Percentiles rank a stretch among this genome's conserved stretches.
phyloP scores from a whole-genome alignment of 2,113 vertebrate genomes.

The Semnopithecus entellus region DNA sequence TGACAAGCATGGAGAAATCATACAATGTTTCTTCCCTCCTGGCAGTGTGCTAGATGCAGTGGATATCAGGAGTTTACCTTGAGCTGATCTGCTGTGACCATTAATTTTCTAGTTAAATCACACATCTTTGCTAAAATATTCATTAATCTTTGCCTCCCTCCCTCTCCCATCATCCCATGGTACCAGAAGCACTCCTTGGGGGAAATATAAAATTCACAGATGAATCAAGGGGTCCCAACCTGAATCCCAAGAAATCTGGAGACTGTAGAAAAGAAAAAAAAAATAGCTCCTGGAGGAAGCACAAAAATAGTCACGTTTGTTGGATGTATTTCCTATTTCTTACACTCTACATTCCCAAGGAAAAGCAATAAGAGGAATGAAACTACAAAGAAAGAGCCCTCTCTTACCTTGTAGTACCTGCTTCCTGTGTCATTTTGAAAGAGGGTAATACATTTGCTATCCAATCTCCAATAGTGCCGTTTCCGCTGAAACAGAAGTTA shows the following conservation, averaged over 20 bases:
- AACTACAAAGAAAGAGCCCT: background rate
- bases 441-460: slow-evolving; percentile 97
- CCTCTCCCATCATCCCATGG: background rate
- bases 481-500: slow-evolving; percentile 90
- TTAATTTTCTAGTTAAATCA: background rate
- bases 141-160: background rate
- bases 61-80: background rate
- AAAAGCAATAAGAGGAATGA: background rate
- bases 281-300: background rate
- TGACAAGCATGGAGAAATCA: background rate
- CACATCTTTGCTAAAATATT: background rate
- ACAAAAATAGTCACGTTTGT: background rate
- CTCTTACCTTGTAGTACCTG: slow-evolving; percentile 96
- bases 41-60: background rate
- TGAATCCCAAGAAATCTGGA: background rate
- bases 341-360: background rate
- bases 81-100: background rate
- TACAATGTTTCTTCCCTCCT: background rate
- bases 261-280: background rate
- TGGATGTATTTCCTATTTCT: background rate
- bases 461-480: slow-evolving; percentile 97
- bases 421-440: slow-evolving; percentile 97
- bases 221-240: background rate
- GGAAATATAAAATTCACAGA: background rate
- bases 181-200: background rate